A percentile compares a stretch with the other conserved stretches of the same genome.
Evolutionary conservation across 2,888 invertebrate genomes (phyloP).

Genomic region (Periphyllus acericola): DNA sequence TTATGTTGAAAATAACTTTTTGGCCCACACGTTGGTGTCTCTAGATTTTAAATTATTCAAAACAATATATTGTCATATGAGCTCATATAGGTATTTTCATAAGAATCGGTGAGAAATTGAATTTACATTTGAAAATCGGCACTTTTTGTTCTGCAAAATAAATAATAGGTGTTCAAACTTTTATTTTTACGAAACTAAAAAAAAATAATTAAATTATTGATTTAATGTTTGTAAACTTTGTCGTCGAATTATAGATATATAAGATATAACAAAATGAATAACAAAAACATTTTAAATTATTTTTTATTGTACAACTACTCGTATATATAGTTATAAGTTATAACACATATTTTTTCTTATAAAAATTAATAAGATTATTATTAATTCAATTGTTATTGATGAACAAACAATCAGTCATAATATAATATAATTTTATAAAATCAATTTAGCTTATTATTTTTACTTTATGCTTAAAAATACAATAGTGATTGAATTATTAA

Average conservation of each 20-base stretch:
- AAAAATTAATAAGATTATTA: neutral
- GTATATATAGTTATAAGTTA: neutral
- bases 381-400: conserved; percentile 48
- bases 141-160: neutral
- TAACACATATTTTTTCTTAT: neutral
- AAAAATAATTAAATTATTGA: neutral
- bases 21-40: too few relatives aligned
- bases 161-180: too few relatives aligned
- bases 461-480: conserved; percentile 17
- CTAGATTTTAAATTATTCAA: too few relatives aligned
- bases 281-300: neutral
- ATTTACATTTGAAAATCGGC: neutral
- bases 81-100: too few relatives aligned
- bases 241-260: neutral
- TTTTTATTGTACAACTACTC: neutral
- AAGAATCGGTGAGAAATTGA: neutral
- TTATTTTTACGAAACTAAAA: neutral
- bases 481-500: conserved; percentile 23
- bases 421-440: conserved; percentile 10
- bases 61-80: too few relatives aligned
- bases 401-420: conserved; percentile 33
- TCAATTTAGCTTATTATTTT: conserved; percentile 20
- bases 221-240: neutral
- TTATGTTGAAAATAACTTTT: too few relatives aligned
- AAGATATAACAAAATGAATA: neutral